Evolutionary conservation across 1,140 invertebrate genomes (phyloP).

Genomic region (Aphelenchoides besseyi): DNA sequence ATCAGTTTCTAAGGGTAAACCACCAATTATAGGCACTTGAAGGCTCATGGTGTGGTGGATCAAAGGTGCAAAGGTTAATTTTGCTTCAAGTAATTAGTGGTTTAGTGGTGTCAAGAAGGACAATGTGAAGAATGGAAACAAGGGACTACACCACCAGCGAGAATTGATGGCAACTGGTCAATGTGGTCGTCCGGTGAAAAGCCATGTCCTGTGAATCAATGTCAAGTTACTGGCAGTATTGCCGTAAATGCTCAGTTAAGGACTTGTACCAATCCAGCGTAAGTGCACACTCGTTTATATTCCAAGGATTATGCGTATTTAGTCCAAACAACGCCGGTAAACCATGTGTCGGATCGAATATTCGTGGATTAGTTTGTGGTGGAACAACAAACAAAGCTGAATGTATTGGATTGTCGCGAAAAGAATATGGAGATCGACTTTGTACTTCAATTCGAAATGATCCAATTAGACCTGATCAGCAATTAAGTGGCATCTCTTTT

Average conservation of each 20-base stretch:
- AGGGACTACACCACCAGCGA: slow-evolving; percentile 27
- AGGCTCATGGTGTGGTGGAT: slow-evolving; percentile 58
- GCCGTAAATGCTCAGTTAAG: slow-evolving; percentile 53
- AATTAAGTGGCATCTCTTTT: slow-evolving; percentile 57
- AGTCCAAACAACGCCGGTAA: slow-evolving; percentile 60
- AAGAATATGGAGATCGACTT: slow-evolving; percentile 59
- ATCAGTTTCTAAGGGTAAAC: no score
- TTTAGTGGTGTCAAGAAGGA: slow-evolving; percentile 61
- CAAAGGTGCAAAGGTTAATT: slow-evolving; percentile 38
- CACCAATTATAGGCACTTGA: no score
- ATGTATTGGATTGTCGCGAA: slow-evolving; percentile 52
- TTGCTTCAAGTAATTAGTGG: background rate
- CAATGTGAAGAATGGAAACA: slow-evolving; percentile 46
- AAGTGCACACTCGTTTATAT: slow-evolving; percentile 9
- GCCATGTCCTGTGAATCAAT: slow-evolving; percentile 56
- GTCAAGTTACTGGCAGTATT: slow-evolving; percentile 60
- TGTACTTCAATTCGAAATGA: slow-evolving; percentile 56
- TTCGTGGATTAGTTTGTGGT: slow-evolving; percentile 57
- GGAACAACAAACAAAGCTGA: slow-evolving; percentile 23
- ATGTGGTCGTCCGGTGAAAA: slow-evolving; percentile 56
- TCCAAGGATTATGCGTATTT: slow-evolving; percentile 12
- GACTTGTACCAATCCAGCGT: slow-evolving; percentile 61
- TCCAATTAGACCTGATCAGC: slow-evolving; percentile 49
- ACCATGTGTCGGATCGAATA: slow-evolving; percentile 46
- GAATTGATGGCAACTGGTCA: slow-evolving; percentile 58